Evolutionary conservation across 92 coral and sea anemone species (phyloP).

Genomic region (Galaxea fascicularis): DNA sequence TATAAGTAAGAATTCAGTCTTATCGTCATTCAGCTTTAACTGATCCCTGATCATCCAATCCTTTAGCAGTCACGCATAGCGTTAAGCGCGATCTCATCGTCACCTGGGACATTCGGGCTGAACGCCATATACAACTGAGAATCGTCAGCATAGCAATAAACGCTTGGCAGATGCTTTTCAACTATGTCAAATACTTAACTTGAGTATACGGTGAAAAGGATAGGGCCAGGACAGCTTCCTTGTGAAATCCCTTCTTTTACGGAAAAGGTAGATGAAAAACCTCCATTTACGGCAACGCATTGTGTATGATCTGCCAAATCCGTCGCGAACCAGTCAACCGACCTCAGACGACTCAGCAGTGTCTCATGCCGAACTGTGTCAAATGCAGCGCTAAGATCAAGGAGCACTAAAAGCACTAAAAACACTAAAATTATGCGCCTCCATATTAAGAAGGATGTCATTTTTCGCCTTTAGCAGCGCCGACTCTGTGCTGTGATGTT

Average conservation of each 20-base stretch:
- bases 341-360: conserved; percentile 27
- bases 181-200: conserved; percentile 16
- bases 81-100: too few species aligned
- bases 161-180: conserved; percentile 20
- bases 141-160: conserved; percentile 34
- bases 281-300: conserved; percentile 16
- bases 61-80: conserved; percentile 42
- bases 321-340: conserved; percentile 22
- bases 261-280: conserved; percentile 9
- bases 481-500: conserved; percentile 40
- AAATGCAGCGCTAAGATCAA: conserved; percentile 32
- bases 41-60: conserved; percentile 49
- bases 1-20: conserved; percentile 28
- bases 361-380: conserved; percentile 41
- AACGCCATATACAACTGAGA: conserved; percentile 29
- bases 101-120: conserved; percentile 23
- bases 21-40: conserved; percentile 1
- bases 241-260: conserved; percentile 28
- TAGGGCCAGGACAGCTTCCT: too few species aligned
- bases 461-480: conserved; percentile 40
- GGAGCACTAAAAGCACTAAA: conserved; percentile 15
- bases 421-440: background rate
- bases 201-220: conserved; percentile 21
- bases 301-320: background rate
- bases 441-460: conserved; percentile 2